Base-by-base conservation (phyloP, 2,797 vertebrate genomes). In the Knipowitschia caucasica region DNA sequence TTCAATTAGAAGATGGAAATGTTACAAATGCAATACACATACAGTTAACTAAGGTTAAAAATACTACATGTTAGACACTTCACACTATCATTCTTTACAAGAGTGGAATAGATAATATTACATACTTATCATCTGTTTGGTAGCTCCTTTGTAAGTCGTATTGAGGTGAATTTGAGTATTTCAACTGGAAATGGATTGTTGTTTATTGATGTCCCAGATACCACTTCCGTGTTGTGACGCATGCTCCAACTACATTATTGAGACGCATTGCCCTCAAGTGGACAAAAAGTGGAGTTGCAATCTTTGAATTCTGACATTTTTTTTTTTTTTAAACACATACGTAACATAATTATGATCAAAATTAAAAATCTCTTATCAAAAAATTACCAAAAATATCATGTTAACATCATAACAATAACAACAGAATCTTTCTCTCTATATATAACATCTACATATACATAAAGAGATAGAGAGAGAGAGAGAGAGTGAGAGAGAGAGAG, bases 161-260 rank as follows among this genome's bases (percentile, higher is more conserved):
- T 75, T 60, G 56, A 69, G 39, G 3, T 20, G 4, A 20, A 20
- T 20, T 30, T 4, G 26, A 4, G 18, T 4, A 47, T 20, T 12
- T 31, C 8, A 12, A 15, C 9, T 5, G n/a, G n/a, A 44, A 24
- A 10, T 26, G 42, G 15, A 33, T 33, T 33, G 30, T 33, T 12
- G 36, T 20, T 21, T 39, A 4, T 45, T 45, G 9, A 30, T 7
- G 9, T 31, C 17, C 17, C 27, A 47, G 31, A 20, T 26, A 10
- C 70, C 43, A 34, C 1, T 83, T 85, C 67, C 69, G 72, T 60
- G 33, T 29, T 64, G n/a, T 76, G 66, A 68, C 49, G 6, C 3
- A 2, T 0, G 17, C 38, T 2, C 5, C 11, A 10, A 44, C 4
- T 11, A 14, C 21, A 23, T 25, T 3, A 7, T 5, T 43, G 21